A percentile compares a stretch with the other conserved stretches of the same genome.
Conservation (phyloP, 2,113 vertebrate genomes). For the Scortum barcoo region DNA sequence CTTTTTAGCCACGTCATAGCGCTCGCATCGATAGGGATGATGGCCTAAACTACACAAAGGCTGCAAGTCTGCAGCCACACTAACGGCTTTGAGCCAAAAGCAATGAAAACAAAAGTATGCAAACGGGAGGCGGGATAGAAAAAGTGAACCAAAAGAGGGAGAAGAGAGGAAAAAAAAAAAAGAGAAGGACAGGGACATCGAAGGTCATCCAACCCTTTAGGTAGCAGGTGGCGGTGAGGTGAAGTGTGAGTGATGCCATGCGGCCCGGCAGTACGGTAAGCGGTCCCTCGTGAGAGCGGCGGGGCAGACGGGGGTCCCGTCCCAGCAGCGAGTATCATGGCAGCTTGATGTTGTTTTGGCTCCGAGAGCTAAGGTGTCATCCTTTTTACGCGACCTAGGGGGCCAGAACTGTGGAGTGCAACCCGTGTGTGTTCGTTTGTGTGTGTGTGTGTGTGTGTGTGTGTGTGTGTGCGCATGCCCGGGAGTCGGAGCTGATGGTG, state of each 20-base stretch:
- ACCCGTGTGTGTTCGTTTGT: neutral
- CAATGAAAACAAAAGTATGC: neutral
- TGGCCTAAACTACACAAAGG: neutral
- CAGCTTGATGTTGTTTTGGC: conserved; percentile 67
- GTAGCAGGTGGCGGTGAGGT: conserved; percentile 60
- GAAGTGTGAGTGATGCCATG: conserved; percentile 63
- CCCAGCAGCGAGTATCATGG: conserved; percentile 56
- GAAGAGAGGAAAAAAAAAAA: neutral
- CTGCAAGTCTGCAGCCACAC: neutral
- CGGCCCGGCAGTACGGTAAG: conserved; percentile 41
- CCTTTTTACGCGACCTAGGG: no score
- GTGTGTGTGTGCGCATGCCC: neutral
- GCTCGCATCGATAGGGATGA: no score
- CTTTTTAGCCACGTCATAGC: no score
- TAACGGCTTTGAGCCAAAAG: neutral
- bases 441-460: neutral
- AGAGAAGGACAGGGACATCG: conserved; percentile 9
- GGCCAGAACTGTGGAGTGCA: conserved; percentile 37
- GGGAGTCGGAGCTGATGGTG: conserved; percentile 36
- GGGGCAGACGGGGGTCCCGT: conserved; percentile 67
- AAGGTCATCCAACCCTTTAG: conserved; percentile 52
- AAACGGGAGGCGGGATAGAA: neutral
- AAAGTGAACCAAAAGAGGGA: conserved; percentile 3
- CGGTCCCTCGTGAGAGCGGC: conserved; percentile 56
- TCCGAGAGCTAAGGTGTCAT: conserved; percentile 52